These are phyloP conservation scores for Maccullochella peelii DNA, from an alignment of 2,113 vertebrate species.

Conservation along the genomic window DNA sequence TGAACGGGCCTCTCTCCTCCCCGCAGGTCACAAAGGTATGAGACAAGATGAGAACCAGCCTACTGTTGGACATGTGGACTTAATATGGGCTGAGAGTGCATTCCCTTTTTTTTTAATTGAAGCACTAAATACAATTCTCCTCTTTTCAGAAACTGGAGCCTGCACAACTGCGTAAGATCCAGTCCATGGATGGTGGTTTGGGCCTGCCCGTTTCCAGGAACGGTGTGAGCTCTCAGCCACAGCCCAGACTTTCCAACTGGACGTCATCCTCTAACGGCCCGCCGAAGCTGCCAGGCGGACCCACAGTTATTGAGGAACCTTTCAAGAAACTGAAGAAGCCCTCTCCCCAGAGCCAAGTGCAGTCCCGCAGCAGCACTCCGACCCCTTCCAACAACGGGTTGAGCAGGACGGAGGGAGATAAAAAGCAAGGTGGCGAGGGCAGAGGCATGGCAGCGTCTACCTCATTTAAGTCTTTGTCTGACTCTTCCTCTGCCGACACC, in stretches of 20 bases:
- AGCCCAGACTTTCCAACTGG: slow-evolving; percentile 79
- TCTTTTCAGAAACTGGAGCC: slow-evolving; percentile 83
- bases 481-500: slow-evolving; percentile 77
- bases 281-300: slow-evolving; percentile 61
- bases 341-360: slow-evolving; percentile 68
- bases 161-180: slow-evolving; percentile 80
- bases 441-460: slow-evolving; percentile 82
- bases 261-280: slow-evolving; percentile 66
- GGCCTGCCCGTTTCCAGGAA: slow-evolving; percentile 83
- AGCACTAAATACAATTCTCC: neutral
- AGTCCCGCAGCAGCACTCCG: slow-evolving; percentile 71
- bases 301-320: slow-evolving; percentile 77
- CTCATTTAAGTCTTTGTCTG: slow-evolving; percentile 84
- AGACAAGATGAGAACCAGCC: neutral
- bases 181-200: slow-evolving; percentile 85
- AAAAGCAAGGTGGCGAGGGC: slow-evolving; percentile 77
- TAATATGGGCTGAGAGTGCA: neutral
- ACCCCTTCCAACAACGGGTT: slow-evolving; percentile 67
- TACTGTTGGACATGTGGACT: neutral
- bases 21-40: slow-evolving; percentile 84
- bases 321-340: slow-evolving; percentile 88
- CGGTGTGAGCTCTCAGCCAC: slow-evolving; percentile 68
- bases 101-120: neutral
- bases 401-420: slow-evolving; percentile 63
- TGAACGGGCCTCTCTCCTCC: slow-evolving; percentile 82